Evolutionary conservation across 2,888 invertebrate species (phyloP).

Genomic region (Drosophila recens): DNA sequence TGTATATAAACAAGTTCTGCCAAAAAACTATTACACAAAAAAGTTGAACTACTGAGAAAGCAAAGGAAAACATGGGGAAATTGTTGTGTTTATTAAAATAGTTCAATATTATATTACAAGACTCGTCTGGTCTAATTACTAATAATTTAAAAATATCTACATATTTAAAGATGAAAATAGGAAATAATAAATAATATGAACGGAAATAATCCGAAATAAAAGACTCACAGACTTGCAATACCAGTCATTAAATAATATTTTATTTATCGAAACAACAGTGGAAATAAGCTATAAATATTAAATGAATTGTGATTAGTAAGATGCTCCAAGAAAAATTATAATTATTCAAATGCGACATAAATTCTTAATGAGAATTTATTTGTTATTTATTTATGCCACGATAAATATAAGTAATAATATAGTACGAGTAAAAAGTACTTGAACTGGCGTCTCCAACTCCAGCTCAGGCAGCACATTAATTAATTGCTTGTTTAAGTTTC

Average conservation of each 20-base stretch:
- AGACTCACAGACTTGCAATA: too few relatives aligned
- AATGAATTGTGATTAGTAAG: not conserved
- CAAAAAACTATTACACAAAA: not conserved
- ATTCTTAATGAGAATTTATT: constrained; percentile 1
- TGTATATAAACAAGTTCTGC: constrained; percentile 6
- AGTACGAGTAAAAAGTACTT: constrained; percentile 8
- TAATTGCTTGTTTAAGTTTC: constrained; percentile 68
- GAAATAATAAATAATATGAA: not conserved
- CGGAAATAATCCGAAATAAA: not conserved
- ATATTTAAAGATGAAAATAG: not conserved
- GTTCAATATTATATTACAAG: not conserved
- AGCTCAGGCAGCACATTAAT: constrained; percentile 42
- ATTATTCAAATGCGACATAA: constrained; percentile 11
- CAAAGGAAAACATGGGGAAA: not conserved
- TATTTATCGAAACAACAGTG: not conserved
- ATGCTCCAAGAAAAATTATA: not conserved
- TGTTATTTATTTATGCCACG: constrained; percentile 10
- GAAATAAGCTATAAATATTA: not conserved
- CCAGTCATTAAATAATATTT: not conserved
- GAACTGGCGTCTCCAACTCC: constrained; percentile 8
- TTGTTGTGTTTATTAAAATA: not conserved
- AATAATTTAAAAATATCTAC: not conserved
- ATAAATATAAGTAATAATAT: not conserved
- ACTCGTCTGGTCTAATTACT: too few relatives aligned
- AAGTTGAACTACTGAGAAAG: not conserved